These are phyloP conservation scores for Drosophila subpulchrella DNA, from an alignment of 1,140 invertebrate species.

Conservation along the genomic window DNA sequence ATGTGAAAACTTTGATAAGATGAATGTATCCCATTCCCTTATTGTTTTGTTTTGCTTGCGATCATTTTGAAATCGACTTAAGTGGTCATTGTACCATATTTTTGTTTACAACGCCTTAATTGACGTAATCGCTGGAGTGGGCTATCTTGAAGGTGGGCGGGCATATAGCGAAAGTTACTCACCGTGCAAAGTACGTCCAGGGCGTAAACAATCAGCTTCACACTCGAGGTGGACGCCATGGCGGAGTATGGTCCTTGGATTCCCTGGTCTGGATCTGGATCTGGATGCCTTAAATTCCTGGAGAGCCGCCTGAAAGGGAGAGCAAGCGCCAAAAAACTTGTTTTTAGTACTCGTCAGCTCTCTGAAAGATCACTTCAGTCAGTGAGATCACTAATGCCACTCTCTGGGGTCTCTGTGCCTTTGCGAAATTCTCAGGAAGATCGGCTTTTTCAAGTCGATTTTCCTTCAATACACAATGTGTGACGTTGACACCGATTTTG, in stretches of 20 bases:
- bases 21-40: too few species aligned
- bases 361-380: background rate
- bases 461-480: constrained; percentile 2
- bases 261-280: background rate
- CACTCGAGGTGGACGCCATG: constrained; percentile 69
- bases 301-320: constrained; percentile 13
- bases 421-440: constrained; percentile 2
- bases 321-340: constrained; percentile 44
- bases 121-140: constrained; percentile 23
- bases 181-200: constrained; percentile 70
- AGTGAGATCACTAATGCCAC: constrained; percentile 18
- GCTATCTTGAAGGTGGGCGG: constrained; percentile 15
- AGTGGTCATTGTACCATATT: constrained; percentile 11
- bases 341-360: constrained; percentile 10
- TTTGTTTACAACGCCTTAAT: constrained; percentile 12
- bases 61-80: constrained; percentile 1
- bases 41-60: background rate
- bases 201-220: constrained; percentile 64
- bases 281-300: constrained; percentile 34
- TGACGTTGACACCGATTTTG: background rate
- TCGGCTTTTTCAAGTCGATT: constrained; percentile 4
- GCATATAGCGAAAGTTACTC: constrained; percentile 33
- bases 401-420: background rate
- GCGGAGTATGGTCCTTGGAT: background rate
- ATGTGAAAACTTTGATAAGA: background rate